phyloP scores from a whole-genome alignment of 2,797 vertebrate species.

The Chelon auratus region DNA sequence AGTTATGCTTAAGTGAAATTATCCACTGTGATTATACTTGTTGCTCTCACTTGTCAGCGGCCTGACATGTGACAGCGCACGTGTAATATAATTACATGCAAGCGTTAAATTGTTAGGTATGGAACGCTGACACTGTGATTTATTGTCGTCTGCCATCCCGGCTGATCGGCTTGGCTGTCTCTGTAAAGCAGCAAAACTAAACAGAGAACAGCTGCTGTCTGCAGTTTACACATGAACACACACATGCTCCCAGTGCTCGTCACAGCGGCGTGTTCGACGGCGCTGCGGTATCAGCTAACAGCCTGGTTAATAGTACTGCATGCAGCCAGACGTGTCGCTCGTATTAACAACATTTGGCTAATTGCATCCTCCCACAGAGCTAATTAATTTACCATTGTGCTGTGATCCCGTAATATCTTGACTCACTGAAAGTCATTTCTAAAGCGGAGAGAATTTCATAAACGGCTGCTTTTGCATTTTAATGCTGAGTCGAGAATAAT shows the following conservation, averaged over 20 bases:
- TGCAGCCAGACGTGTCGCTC: conserved; percentile 51
- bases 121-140: neutral
- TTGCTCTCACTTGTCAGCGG: no score
- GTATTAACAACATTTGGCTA: conserved; percentile 65
- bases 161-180: conserved; percentile 17
- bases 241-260: neutral
- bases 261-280: conserved; percentile 25
- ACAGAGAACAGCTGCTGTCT: conserved; percentile 8
- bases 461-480: conserved; percentile 56
- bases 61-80: neutral
- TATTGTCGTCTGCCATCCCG: neutral
- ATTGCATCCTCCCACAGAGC: conserved; percentile 68
- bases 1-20: no score
- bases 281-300: conserved; percentile 39
- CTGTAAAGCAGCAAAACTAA: conserved; percentile 16
- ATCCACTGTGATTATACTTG: no score
- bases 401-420: conserved; percentile 54
- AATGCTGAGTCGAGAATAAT: conserved; percentile 43
- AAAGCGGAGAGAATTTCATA: conserved; percentile 50
- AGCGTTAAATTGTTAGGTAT: neutral
- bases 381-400: conserved; percentile 64
- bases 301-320: conserved; percentile 47
- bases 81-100: neutral
- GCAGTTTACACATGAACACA: neutral
- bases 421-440: conserved; percentile 53